Evolutionary conservation across 2,888 invertebrate species (phyloP).

Genomic region (Leucania comma): DNA sequence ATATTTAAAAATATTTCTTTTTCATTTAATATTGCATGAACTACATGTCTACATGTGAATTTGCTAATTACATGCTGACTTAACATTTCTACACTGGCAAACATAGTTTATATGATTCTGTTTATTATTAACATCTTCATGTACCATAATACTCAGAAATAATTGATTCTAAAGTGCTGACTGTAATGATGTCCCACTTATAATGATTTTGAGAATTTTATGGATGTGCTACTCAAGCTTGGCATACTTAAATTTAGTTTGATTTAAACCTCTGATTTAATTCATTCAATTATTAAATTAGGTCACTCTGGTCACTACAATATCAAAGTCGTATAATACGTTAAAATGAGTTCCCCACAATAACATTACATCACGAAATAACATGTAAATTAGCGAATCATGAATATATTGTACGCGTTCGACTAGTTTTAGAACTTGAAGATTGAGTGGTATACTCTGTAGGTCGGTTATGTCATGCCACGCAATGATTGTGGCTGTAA

Average conservation of each 20-base stretch:
- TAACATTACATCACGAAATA: conserved; percentile 24
- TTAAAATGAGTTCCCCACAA: conserved; percentile 9
- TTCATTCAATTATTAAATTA: background rate
- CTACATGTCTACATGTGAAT: no score
- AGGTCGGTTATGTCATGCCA: conserved; percentile 41
- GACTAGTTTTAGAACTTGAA: conserved; percentile 39
- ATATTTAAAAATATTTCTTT: no score
- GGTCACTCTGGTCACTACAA: background rate
- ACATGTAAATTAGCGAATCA: conserved; percentile 44
- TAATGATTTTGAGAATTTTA: background rate
- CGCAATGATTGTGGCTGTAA: conserved; percentile 27
- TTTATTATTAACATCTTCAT: no score
- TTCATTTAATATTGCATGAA: no score
- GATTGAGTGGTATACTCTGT: conserved; percentile 28
- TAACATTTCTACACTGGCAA: no score
- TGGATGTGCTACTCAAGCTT: background rate
- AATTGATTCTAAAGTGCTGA: background rate
- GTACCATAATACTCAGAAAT: no score
- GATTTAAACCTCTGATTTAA: no score
- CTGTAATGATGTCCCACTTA: background rate
- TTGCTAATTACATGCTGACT: no score
- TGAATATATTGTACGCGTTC: conserved; percentile 42
- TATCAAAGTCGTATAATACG: background rate
- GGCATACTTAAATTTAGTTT: no score
- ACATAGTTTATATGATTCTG: no score